phyloP scores from a whole-genome alignment of 2,113 vertebrate species.

The Cairina moschata region DNA sequence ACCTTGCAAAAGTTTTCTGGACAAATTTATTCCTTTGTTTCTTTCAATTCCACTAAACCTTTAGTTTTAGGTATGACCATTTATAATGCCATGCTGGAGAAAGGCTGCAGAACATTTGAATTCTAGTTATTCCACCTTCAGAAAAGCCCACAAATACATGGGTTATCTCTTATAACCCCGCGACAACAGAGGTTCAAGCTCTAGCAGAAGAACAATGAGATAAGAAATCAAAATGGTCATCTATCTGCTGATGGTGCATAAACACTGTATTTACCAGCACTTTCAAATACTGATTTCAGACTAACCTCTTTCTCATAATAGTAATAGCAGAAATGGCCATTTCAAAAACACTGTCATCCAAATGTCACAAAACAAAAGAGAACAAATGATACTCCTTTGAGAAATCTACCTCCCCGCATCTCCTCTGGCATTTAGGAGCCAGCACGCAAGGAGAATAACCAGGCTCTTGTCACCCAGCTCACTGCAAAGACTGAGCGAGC shows the following conservation, averaged over 20 bases:
- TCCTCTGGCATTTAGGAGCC: background rate
- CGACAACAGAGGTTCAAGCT: background rate
- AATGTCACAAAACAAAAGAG: constrained; percentile 37
- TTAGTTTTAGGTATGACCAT: background rate
- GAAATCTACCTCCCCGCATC: background rate
- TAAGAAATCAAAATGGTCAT: constrained; percentile 20
- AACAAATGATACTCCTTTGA: background rate
- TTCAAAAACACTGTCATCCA: constrained; percentile 17
- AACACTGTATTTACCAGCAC: constrained; percentile 35
- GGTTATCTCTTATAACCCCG: background rate
- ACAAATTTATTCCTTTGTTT: background rate
- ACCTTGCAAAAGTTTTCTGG: background rate
- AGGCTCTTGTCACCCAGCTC: background rate
- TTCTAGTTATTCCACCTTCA: background rate
- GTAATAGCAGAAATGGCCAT: constrained; percentile 14
- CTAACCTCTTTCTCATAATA: constrained; percentile 5
- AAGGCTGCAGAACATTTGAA: background rate
- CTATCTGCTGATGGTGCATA: background rate
- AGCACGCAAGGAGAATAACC: background rate
- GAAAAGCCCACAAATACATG: background rate
- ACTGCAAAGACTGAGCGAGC: fast-evolving
- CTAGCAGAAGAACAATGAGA: constrained; percentile 10
- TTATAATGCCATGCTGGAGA: background rate
- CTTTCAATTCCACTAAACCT: background rate
- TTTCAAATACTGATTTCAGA: background rate